Conservation (phyloP, 1,140 invertebrate species). For the Pseudomyrmex flavicornis region DNA sequence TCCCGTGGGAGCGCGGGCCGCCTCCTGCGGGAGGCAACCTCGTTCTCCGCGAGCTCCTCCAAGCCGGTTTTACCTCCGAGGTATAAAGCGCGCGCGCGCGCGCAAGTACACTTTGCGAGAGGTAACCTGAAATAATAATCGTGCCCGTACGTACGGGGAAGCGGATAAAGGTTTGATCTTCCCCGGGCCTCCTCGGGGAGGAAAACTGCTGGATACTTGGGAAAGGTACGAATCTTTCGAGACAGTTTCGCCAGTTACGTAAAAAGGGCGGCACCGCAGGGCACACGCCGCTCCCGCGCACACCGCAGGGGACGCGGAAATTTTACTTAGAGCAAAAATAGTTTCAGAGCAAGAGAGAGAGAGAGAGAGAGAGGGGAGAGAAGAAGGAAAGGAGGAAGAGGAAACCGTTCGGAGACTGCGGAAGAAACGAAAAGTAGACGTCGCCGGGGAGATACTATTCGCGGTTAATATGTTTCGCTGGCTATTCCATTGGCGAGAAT, state of each 20-base stretch:
- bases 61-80: slow-evolving; percentile 74
- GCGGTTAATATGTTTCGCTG: slow-evolving; percentile 28
- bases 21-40: slow-evolving; percentile 75
- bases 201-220: slow-evolving; percentile 51
- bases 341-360: not conserved
- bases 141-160: slow-evolving; percentile 62
- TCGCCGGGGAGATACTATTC: slow-evolving; percentile 17
- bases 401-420: slow-evolving; percentile 36
- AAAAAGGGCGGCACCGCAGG: slow-evolving; percentile 68
- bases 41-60: slow-evolving; percentile 72
- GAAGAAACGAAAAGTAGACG: slow-evolving; percentile 43
- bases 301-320: slow-evolving; percentile 60
- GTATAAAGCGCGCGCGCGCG: slow-evolving; percentile 73
- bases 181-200: slow-evolving; percentile 59
- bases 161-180: slow-evolving; percentile 73
- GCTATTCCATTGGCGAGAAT: not conserved
- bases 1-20: slow-evolving; percentile 67
- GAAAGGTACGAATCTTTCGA: slow-evolving; percentile 65
- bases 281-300: slow-evolving; percentile 61
- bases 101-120: slow-evolving; percentile 76
- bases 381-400: not conserved
- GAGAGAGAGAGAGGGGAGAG: not conserved
- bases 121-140: slow-evolving; percentile 77
- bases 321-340: slow-evolving; percentile 59
- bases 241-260: slow-evolving; percentile 52